A percentile compares a stretch with the other conserved stretches of the same genome.
phyloP scores from a whole-genome alignment of 2,888 invertebrate genomes.

The Oxytorus armatus region DNA sequence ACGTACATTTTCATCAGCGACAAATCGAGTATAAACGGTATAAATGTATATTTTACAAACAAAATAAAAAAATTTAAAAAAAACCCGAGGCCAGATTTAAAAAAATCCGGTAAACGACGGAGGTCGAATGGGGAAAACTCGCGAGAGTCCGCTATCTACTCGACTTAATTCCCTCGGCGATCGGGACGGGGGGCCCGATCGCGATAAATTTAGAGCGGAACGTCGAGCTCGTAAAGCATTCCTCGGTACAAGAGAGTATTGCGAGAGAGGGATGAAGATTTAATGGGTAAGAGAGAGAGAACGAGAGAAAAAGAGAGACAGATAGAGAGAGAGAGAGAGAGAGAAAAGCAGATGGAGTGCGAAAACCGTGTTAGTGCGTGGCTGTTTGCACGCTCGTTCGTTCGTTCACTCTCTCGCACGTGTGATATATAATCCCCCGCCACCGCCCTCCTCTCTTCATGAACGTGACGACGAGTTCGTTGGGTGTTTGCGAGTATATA shows the following conservation, averaged over 20 bases:
- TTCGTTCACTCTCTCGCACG: conserved; percentile 61
- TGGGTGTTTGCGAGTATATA: conserved; percentile 46
- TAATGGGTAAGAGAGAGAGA: conserved; percentile 29
- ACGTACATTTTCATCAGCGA: neutral
- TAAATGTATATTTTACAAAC: conserved; percentile 1
- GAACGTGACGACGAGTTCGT: conserved; percentile 57
- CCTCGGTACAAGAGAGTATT: conserved; percentile 54
- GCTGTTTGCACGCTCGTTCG: conserved; percentile 53
- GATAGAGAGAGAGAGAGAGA: conserved; percentile 58
- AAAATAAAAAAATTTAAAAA: too few relatives aligned
- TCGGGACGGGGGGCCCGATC: conserved; percentile 50
- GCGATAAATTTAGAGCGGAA: conserved; percentile 67
- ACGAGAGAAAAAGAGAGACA: conserved; percentile 68
- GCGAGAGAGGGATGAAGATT: conserved; percentile 68
- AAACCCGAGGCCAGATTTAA: too few relatives aligned
- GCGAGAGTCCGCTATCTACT: conserved; percentile 36
- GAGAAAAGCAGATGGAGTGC: conserved; percentile 26
- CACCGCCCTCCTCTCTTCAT: too few relatives aligned
- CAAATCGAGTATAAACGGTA: conserved; percentile 1
- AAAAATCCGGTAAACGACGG: conserved; percentile 5
- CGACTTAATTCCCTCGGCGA: conserved; percentile 63
- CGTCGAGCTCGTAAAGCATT: conserved; percentile 67
- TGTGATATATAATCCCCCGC: conserved; percentile 74
- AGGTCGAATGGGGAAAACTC: conserved; percentile 24
- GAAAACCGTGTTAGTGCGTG: conserved; percentile 53